Evolutionary conservation across 1,140 invertebrate genomes (phyloP).

Genomic region (Apis cerana): DNA sequence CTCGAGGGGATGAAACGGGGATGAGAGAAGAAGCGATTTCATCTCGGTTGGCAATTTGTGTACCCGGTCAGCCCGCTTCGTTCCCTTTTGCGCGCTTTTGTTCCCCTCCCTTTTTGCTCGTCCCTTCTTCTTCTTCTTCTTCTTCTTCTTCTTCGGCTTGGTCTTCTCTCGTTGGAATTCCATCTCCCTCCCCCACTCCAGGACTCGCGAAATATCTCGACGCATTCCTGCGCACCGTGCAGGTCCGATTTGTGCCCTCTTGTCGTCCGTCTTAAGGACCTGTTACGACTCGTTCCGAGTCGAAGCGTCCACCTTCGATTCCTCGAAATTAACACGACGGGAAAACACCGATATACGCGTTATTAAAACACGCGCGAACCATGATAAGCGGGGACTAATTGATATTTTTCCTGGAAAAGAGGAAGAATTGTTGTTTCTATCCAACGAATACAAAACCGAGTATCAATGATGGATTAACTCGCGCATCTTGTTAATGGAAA

Average conservation of each 20-base stretch:
- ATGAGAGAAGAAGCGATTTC: constrained; percentile 52
- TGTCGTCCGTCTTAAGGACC: constrained; percentile 22
- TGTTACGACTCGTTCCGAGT: constrained; percentile 23
- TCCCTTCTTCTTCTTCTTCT: constrained; percentile 17
- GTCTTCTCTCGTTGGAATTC: constrained; percentile 37
- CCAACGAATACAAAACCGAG: neutral
- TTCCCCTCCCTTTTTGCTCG: constrained; percentile 48
- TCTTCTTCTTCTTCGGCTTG: constrained; percentile 7
- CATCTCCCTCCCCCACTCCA: constrained; percentile 37
- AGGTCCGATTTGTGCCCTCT: constrained; percentile 46
- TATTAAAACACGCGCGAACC: too few relatives aligned
- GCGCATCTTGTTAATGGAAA: neutral
- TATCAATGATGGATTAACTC: neutral
- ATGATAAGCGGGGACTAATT: too few relatives aligned
- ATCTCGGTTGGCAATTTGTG: constrained; percentile 70
- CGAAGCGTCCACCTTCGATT: too few relatives aligned
- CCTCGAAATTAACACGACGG: neutral
- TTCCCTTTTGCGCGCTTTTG: constrained; percentile 29
- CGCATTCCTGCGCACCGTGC: constrained; percentile 64
- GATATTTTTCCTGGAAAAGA: too few relatives aligned
- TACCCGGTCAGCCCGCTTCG: constrained; percentile 34
- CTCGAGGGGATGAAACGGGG: constrained; percentile 25
- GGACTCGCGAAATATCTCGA: constrained; percentile 65
- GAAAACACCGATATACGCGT: too few relatives aligned
- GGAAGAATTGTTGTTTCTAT: too few relatives aligned